Base-by-base conservation (phyloP, 2,888 invertebrate genomes). In the Phymatocera aterrima region DNA sequence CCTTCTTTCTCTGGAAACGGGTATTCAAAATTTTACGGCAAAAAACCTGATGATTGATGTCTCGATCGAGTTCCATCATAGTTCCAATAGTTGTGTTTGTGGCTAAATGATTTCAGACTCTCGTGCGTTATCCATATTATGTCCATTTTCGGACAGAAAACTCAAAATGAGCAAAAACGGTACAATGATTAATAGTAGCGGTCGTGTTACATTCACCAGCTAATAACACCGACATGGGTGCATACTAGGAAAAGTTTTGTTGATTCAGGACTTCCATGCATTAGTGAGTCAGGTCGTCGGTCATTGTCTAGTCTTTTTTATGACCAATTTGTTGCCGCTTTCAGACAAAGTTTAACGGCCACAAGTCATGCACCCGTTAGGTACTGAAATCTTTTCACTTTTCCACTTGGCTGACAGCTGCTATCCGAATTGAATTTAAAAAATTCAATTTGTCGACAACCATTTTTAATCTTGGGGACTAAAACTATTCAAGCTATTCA, bases 211-310 rank as follows among this genome's bases (percentile, higher is more conserved):
- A 37, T 34, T 37, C 18, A 37, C 34, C 37, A 21, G 34, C 34
- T 37, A n/a, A n/a, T 64, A 21, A 37, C 37, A 37, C 61, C 34
- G 34, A 18, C n/a, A n/a, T n/a, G n/a, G n/a, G 37, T 18, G 34
- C 24, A 21, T 37, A 68, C 68, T 46, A 8, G 46, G 46, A 15
- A 46, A 68, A 68, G 43, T 68, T 68, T 15, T 43, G 68, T 68
- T 37, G 43, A 68, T 43, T 68, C 68, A 43, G 68, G 46, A 24
- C 68, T 46, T 46, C n/a, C 46, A 68, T 68, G 28, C 68, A 68
- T 24, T 21, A 18, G 37, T 46, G 46, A 68, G 46, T 68, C 68
- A 68, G 43, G 43, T 68, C 24, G 43, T 28, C 34, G 68, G 68
- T 68, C 68, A 37, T 64, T 64, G 8, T n/a, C 21, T 64, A 37